phyloP scores from a whole-genome alignment of 1,140 invertebrate genomes.

The Myzus persicae region DNA sequence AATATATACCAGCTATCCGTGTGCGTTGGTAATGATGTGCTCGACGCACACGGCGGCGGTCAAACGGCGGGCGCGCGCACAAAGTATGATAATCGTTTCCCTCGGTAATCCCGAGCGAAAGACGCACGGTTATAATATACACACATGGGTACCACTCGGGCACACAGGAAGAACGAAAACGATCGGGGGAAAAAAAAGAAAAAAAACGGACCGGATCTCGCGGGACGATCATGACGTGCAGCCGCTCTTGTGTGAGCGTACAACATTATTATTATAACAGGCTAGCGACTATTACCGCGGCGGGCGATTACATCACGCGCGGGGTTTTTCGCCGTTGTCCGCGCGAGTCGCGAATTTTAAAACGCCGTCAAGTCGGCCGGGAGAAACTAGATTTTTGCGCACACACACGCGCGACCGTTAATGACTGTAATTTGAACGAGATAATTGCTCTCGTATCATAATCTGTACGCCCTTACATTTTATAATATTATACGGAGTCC shows the following conservation, averaged over 20 bases:
- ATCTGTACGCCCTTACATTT: neutral
- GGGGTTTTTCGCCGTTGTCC: neutral
- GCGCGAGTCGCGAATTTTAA: slow-evolving; percentile 6
- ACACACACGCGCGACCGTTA: neutral
- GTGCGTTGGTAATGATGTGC: no score
- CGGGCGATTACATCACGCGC: neutral
- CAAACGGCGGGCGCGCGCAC: no score
- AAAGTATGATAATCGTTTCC: neutral
- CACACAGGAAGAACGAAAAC: neutral
- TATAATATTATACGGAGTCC: slow-evolving; percentile 5
- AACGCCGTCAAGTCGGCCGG: neutral
- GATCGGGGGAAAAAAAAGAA: neutral
- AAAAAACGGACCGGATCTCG: neutral
- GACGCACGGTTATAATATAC: neutral
- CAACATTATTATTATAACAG: neutral
- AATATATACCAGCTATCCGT: no score
- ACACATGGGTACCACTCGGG: no score
- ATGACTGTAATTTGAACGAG: slow-evolving; percentile 30
- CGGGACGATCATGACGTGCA: neutral
- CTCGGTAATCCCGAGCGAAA: neutral
- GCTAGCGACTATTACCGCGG: neutral
- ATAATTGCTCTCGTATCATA: neutral
- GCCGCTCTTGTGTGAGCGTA: neutral
- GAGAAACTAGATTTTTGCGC: slow-evolving; percentile 14
- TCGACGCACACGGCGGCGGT: no score